Percentiles rank a stretch among this genome's conserved stretches.
Evolutionary conservation across 2,888 invertebrate species (phyloP).

Genomic region (Megalurothrips usitatus): DNA sequence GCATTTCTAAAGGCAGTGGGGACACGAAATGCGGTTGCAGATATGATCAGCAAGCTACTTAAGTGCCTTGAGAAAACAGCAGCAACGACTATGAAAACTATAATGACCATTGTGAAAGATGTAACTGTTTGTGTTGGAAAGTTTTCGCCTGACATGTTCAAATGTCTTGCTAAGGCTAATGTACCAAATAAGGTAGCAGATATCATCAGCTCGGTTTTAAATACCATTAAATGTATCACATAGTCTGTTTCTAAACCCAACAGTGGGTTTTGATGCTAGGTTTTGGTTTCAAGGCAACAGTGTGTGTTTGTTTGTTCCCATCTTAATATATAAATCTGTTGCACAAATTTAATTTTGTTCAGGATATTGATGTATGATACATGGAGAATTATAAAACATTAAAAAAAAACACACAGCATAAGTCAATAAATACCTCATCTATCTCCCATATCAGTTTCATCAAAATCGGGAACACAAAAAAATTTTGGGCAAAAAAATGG

Average conservation of each 20-base stretch:
- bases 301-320: too few relatives aligned
- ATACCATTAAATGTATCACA: neutral
- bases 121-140: neutral
- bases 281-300: neutral
- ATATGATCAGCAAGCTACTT: neutral
- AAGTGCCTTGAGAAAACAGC: neutral
- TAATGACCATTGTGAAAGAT: neutral
- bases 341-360: too few relatives aligned
- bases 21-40: neutral
- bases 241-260: neutral
- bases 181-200: neutral
- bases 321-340: too few relatives aligned
- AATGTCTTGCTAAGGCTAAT: neutral
- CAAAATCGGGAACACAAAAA: too few relatives aligned
- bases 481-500: too few relatives aligned
- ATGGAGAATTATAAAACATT: too few relatives aligned
- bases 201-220: neutral
- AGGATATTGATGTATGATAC: too few relatives aligned
- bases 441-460: too few relatives aligned
- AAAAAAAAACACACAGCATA: too few relatives aligned
- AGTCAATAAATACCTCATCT: too few relatives aligned
- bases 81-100: neutral
- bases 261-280: neutral
- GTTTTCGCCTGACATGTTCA: neutral
- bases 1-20: neutral